Base-by-base conservation (phyloP, 2,888 invertebrate species). In the Cephus rjabovi region DNA sequence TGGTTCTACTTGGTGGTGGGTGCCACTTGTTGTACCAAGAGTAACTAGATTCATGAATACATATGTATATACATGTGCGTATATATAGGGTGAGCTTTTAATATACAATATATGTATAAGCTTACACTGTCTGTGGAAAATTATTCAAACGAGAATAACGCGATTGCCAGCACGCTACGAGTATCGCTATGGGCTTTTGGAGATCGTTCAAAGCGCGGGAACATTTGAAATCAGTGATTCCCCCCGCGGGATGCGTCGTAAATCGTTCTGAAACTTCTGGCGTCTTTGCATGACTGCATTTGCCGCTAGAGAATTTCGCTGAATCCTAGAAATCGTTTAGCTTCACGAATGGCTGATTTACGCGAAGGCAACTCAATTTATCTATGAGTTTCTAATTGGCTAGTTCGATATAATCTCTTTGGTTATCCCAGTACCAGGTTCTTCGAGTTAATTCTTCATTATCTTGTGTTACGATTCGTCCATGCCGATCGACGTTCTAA, bases 211-310 rank as follows among this genome's bases (percentile, higher is more conserved):
- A 56, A 56, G 56, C 23, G 23, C 56, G 56, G 70, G 71, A 73
- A 80, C 85, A 85, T 84, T 85, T 80, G 86, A 83, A 86, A 86
- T 86, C 86, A 85, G 85, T 81, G 86, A 82, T 81, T 83, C 83
- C 85, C 85, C 85, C 81, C 77, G 12, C 77, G 82, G 85, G 86
- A 86, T 82, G 81, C 79, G 80, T 86, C 85, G 86, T 86, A 85
- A 84, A 86, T 86, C 86, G 84, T 81, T 78, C 34, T 34, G 71
- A 34, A 31, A 34, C 33, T 31, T 31, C 12, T 23, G 34, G 15
- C 33, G 31, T 34, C 33, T 33, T 71, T 15, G 33, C 31, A 12
- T 71, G 12, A 31, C 33, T 34, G 34, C 33, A 23, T 71, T 31
- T 71, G 31, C 33, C 33, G 71, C 71, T 31, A 9, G 71, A 31